Evolutionary conservation across 2,113 vertebrate genomes (phyloP).

Genomic region (Dipodomys ordii): DNA sequence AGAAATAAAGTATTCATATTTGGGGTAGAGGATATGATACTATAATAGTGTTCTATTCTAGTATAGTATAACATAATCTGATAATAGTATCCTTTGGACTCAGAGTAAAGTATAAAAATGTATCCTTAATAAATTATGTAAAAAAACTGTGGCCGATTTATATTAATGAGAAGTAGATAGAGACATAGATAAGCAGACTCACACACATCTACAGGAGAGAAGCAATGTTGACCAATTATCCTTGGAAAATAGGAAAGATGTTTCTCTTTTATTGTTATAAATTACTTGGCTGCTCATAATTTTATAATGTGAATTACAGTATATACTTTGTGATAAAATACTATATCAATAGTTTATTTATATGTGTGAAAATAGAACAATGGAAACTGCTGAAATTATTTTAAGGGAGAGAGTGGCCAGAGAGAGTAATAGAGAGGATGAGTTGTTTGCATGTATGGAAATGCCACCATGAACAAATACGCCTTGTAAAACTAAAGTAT

Average conservation of each 20-base stretch:
- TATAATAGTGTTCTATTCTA: neutral
- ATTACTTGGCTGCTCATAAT: neutral
- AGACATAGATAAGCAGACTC: neutral
- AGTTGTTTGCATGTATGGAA: no score
- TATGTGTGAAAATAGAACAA: no score
- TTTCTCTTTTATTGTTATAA: constrained; percentile 5
- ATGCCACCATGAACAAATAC: no score
- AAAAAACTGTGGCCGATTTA: neutral
- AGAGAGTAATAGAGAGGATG: no score
- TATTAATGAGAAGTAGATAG: neutral
- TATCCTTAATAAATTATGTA: neutral
- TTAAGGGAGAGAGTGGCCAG: no score
- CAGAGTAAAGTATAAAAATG: neutral
- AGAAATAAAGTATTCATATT: neutral
- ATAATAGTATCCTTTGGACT: neutral
- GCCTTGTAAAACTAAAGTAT: no score
- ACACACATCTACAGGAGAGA: neutral
- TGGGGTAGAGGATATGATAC: neutral
- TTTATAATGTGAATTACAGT: neutral
- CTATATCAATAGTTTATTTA: neutral
- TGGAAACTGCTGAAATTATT: no score
- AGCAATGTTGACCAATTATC: neutral
- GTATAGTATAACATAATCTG: neutral
- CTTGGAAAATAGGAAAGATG: neutral
- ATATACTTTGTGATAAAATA: neutral